These are phyloP conservation scores for Drosophila antonietae DNA, from an alignment of 2,888 invertebrate species.

Conservation along the genomic window DNA sequence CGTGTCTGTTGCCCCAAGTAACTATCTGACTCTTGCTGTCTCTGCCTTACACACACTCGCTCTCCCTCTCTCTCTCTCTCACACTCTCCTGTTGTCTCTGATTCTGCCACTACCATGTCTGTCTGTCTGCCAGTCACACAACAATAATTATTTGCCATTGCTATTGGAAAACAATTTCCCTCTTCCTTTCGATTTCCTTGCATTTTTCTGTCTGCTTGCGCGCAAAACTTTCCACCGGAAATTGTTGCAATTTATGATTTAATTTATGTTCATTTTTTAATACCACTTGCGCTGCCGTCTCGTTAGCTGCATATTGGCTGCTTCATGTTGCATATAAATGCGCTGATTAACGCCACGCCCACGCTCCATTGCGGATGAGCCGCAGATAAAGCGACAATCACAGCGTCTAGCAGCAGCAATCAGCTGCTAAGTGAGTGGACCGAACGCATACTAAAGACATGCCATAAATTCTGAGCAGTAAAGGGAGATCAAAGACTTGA, in stretches of 20 bases:
- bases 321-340: conserved; percentile 73
- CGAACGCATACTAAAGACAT: conserved; percentile 8
- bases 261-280: conserved; percentile 72
- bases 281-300: conserved; percentile 53
- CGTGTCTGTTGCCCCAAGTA: conserved; percentile 27
- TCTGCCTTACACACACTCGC: background rate
- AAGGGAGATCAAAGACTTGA: too few species aligned
- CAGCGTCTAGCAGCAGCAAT: conserved; percentile 50
- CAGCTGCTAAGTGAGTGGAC: conserved; percentile 31
- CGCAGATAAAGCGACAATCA: conserved; percentile 58
- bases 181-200: conserved; percentile 69
- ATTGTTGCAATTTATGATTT: conserved; percentile 78
- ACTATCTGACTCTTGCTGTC: background rate
- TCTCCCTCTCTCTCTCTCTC: background rate
- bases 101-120: background rate
- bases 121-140: conserved; percentile 31
- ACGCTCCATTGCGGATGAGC: conserved; percentile 26
- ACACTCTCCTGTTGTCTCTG: background rate
- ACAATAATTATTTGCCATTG: conserved; percentile 72
- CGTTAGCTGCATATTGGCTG: conserved; percentile 28
- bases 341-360: conserved; percentile 63
- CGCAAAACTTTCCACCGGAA: conserved; percentile 64
- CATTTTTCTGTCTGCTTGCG: conserved; percentile 47
- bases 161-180: conserved; percentile 77
- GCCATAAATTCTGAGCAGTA: conserved; percentile 18